A percentile compares a stretch with the other conserved stretches of the same genome.
phyloP scores from a whole-genome alignment of 2,888 invertebrate genomes.

The Lithophane semibrunnea region DNA sequence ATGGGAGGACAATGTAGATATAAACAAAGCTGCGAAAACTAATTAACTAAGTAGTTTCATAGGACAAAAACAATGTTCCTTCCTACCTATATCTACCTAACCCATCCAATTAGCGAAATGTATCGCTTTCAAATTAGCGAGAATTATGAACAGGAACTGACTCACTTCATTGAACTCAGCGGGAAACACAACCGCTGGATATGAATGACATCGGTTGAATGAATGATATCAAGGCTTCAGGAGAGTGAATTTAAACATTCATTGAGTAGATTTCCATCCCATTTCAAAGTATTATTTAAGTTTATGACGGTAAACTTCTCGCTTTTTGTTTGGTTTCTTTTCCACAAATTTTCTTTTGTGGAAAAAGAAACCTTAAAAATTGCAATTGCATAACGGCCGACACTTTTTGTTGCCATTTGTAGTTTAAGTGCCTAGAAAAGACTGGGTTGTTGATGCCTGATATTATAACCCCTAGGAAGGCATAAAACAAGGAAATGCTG shows the following conservation, averaged over 20 bases:
- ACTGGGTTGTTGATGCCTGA: too few species aligned
- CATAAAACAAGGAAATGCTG: constrained; percentile 1
- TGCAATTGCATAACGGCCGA: background rate
- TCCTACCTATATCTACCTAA: constrained; percentile 15
- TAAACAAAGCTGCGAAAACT: constrained; percentile 35
- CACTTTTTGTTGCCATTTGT: background rate
- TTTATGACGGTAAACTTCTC: background rate
- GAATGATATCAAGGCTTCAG: constrained; percentile 29
- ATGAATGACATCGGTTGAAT: constrained; percentile 44
- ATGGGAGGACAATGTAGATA: too few species aligned
- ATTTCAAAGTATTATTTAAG: constrained; percentile 21
- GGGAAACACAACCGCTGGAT: constrained; percentile 29
- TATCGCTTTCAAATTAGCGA: constrained; percentile 50
- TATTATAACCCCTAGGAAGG: background rate
- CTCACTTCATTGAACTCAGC: constrained; percentile 50
- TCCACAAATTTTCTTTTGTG: background rate
- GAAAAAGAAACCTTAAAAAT: constrained; percentile 2
- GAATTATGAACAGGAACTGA: constrained; percentile 48
- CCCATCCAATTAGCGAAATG: constrained; percentile 54
- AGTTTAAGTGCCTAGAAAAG: background rate
- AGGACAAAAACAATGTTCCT: constrained; percentile 28
- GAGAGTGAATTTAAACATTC: constrained; percentile 9
- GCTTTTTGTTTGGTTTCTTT: constrained; percentile 2
- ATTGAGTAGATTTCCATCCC: constrained; percentile 15
- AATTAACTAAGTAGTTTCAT: constrained; percentile 35